Evolutionary conservation across 1,140 invertebrate genomes (phyloP), one percentile per base, ranked within the genome.

Genomic region (Drosophila truncata): DNA sequence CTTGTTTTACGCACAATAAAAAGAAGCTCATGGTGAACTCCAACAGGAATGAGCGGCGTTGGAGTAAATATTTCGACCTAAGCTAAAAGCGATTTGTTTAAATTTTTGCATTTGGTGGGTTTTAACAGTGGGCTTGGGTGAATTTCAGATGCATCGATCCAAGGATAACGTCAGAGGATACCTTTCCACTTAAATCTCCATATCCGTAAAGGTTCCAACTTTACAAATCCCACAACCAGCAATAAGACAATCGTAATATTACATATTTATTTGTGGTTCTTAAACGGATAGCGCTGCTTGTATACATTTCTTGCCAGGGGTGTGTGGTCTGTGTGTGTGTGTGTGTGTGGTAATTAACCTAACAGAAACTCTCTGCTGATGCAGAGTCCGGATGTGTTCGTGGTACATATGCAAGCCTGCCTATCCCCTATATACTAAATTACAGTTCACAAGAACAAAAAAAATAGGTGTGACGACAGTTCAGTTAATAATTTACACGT

Each of bases 401-500:
- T 16, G 18, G 47, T 55, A n/a, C 29, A 27, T 46, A 33, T 31
- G 39, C 41, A 35, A 46, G 20, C 39, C 18, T 25, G 47, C 41
- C 18, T 41, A 13, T 65, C 13, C 41, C 46, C 39, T 78, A 55
- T 10, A 77, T 42, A 50, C 73, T 78, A 61, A 65, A 49, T 69
- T 77, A 78, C 55, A 71, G 37, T 37, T 69, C 47, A 37, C n/a
- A 25, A 60, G 54, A 49, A 76, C 9, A 41, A 39, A 33, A 57
- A 41, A 41, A 35, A 0, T 52, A 14, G 49, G 35, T 52, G 52
- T 33, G 33, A 33, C 33, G 52, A 58, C 41, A 64, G 37, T 65
- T 42, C 27, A 27, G 60, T 65, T 42, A 62, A 78, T 75, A 66
- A 86, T 86, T 78, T 87, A 87, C 71, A 87, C 58, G 78, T 75